These are phyloP conservation scores for Alviniconcha strummeri DNA, from an alignment of 2,888 invertebrate genomes.

Conservation along the genomic window DNA sequence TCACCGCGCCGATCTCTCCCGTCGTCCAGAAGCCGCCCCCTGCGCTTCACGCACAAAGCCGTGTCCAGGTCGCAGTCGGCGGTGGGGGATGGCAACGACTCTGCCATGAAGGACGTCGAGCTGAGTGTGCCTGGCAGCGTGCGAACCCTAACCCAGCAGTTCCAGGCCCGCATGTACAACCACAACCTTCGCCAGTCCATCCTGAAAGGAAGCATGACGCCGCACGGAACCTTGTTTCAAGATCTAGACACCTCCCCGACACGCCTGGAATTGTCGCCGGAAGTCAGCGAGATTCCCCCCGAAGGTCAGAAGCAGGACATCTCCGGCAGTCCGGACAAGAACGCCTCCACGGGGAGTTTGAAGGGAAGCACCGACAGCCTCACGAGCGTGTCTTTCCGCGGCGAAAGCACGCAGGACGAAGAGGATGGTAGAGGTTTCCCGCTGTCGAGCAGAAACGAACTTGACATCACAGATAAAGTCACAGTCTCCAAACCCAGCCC, in stretches of 20 bases:
- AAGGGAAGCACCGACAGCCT: constrained; percentile 24
- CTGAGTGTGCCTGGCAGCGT: constrained; percentile 24
- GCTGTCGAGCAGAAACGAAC: neutral
- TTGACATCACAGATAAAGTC: neutral
- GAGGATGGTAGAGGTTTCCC: neutral
- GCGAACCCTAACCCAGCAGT: constrained; percentile 28
- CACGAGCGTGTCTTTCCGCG: constrained; percentile 25
- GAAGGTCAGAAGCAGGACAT: neutral
- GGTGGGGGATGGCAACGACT: neutral
- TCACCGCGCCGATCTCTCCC: constrained; percentile 17
- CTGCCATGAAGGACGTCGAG: constrained; percentile 7
- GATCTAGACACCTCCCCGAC: constrained; percentile 13
- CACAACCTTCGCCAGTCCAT: constrained; percentile 42
- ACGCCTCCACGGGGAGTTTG: neutral
- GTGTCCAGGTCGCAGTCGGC: neutral
- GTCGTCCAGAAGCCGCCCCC: neutral
- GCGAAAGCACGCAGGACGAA: constrained; percentile 1
- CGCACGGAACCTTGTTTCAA: constrained; percentile 32
- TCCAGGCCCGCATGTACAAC: constrained; percentile 25
- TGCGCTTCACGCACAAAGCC: neutral
- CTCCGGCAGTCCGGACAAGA: neutral
- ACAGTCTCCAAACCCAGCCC: neutral
- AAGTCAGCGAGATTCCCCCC: neutral
- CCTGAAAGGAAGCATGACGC: constrained; percentile 40
- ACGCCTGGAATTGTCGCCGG: neutral